Evolutionary conservation across 2,888 invertebrate genomes (phyloP).

Genomic region (Chaetoderma sp.): DNA sequence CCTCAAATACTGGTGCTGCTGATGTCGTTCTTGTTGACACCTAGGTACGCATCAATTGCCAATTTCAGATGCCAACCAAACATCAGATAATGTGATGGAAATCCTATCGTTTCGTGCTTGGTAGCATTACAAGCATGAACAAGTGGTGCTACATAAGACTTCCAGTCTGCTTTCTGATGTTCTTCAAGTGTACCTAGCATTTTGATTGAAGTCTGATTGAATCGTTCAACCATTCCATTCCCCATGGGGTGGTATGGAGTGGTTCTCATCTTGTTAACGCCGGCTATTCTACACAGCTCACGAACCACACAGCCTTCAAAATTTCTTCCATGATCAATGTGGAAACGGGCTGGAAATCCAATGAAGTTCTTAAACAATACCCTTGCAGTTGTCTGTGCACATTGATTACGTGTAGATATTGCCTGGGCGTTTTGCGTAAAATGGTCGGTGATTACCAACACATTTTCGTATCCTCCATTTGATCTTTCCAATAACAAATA

Average conservation of each 20-base stretch:
- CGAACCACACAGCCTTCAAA: constrained; percentile 21
- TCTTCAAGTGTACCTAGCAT: not conserved
- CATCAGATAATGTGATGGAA: not conserved
- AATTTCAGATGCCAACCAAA: constrained; percentile 1
- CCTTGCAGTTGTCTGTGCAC: constrained; percentile 29
- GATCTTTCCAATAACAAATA: constrained; percentile 26
- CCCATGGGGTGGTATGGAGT: not conserved
- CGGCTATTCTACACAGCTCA: constrained; percentile 23
- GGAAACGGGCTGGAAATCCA: constrained; percentile 22
- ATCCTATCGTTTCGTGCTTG: not conserved
- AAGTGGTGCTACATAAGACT: not conserved
- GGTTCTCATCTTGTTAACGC: constrained; percentile 11
- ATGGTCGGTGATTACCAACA: constrained; percentile 34
- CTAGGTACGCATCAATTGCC: not conserved
- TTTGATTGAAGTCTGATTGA: not conserved
- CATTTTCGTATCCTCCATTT: constrained; percentile 22
- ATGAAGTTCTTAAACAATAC: constrained; percentile 26
- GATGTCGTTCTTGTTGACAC: not conserved
- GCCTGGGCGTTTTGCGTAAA: constrained; percentile 31
- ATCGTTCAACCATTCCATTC: not conserved
- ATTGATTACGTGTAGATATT: constrained; percentile 27
- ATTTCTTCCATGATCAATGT: constrained; percentile 26
- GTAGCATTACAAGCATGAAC: not conserved
- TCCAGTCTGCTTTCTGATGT: not conserved
- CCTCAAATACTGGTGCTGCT: not conserved